Percentiles rank a stretch among this genome's conserved stretches.
Evolutionary conservation across 2,888 invertebrate genomes (phyloP).

Genomic region (Lumbricus terrestris): DNA sequence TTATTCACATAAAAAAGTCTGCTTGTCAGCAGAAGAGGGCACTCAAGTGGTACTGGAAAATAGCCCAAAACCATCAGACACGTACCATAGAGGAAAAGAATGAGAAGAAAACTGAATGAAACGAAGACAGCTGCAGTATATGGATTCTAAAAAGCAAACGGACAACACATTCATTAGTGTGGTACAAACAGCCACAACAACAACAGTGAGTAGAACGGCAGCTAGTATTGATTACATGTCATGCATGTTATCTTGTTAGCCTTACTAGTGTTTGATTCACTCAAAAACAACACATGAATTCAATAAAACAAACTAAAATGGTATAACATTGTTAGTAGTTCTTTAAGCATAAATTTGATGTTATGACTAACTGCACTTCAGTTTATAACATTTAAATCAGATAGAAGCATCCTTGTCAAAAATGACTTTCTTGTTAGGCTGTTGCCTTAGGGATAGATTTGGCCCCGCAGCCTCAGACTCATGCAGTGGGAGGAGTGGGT

Average conservation of each 20-base stretch:
- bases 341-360: no score
- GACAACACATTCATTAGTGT: neutral
- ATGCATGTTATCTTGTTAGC: neutral
- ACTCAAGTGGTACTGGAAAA: neutral
- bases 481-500: no score
- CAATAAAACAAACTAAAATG: neutral
- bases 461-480: no score
- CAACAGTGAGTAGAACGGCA: neutral
- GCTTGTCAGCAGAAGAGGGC: neutral
- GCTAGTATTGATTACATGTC: neutral
- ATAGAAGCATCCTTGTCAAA: no score
- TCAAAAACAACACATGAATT: neutral
- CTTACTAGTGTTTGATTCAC: neutral
- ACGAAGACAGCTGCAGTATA: neutral
- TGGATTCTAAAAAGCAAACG: neutral
- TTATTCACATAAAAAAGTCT: no score
- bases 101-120: neutral
- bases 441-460: no score
- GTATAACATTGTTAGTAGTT: neutral
- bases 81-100: neutral
- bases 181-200: neutral
- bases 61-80: neutral
- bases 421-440: no score
- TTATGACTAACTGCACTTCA: no score
- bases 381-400: no score